These are phyloP conservation scores for Eulemur macaco DNA, from an alignment of 2,113 vertebrate species.

Conservation along the genomic window DNA sequence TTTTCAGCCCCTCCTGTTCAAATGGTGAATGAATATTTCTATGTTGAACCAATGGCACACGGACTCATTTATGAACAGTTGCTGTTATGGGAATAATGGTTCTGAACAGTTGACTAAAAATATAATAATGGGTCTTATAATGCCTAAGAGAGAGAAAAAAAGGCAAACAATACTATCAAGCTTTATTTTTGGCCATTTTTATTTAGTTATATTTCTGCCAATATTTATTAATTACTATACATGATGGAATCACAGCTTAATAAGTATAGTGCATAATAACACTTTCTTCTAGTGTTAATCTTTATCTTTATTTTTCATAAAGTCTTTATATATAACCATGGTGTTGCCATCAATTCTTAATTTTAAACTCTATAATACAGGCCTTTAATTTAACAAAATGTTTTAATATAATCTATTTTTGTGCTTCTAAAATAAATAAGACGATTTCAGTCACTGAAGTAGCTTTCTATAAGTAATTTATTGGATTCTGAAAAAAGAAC, in stretches of 20 bases:
- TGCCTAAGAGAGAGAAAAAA: constrained; percentile 38
- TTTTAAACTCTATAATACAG: not conserved
- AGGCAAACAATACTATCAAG: constrained; percentile 29
- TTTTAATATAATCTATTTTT: not conserved
- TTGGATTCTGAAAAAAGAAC: not conserved
- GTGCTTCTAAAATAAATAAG: not conserved
- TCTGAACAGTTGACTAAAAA: constrained; percentile 37
- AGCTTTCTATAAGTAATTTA: not conserved
- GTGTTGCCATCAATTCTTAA: not conserved
- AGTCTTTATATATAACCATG: not conserved
- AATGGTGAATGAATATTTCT: not conserved
- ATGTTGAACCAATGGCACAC: not conserved
- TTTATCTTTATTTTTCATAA: not conserved
- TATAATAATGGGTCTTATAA: constrained; percentile 13
- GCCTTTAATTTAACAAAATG: not conserved
- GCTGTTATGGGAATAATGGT: not conserved
- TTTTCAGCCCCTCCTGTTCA: not conserved
- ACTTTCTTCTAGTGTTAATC: not conserved
- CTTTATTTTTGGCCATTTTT: constrained; percentile 41
- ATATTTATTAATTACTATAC: constrained; percentile 12
- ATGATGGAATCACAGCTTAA: not conserved
- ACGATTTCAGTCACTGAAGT: not conserved
- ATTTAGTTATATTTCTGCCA: constrained; percentile 50
- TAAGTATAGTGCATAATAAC: not conserved
- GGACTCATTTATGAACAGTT: not conserved